These are phyloP conservation scores for Parauchenoglanis punctatus DNA, from an alignment of 2,797 vertebrate genomes.

Conservation along the genomic window DNA sequence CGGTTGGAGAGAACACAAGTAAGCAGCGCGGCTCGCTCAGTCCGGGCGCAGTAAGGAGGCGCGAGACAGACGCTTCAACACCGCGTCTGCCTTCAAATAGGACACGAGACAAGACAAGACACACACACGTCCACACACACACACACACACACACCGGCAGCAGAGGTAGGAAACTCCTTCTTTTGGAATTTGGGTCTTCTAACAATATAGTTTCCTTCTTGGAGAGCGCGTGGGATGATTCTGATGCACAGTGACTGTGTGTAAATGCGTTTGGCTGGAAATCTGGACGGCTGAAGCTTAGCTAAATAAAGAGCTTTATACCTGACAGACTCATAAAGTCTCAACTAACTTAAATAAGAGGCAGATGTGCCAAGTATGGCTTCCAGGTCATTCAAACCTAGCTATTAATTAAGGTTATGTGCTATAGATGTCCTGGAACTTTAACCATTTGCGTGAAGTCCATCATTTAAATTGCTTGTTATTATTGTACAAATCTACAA, in stretches of 20 bases:
- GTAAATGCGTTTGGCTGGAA: not conserved
- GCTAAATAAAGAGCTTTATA: not conserved
- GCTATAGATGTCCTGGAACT: too few species aligned
- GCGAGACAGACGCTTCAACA: conserved; percentile 52
- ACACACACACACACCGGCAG: not conserved
- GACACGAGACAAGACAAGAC: not conserved
- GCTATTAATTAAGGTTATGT: too few species aligned
- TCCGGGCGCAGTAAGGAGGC: conserved; percentile 81
- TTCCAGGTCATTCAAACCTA: too few species aligned
- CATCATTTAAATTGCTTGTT: not conserved
- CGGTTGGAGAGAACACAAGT: conserved; percentile 80
- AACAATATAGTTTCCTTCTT: too few species aligned
- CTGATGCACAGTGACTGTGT: not conserved
- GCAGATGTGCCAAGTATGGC: not conserved
- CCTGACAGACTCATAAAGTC: not conserved
- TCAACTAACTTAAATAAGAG: not conserved
- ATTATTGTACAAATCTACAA: not conserved
- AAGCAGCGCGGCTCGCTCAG: conserved; percentile 79
- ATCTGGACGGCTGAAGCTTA: not conserved
- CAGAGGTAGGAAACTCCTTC: not conserved
- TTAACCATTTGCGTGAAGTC: not conserved
- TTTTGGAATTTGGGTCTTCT: not conserved
- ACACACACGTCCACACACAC: not conserved
- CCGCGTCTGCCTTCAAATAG: conserved; percentile 44
- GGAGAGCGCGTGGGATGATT: not conserved